Evolutionary conservation across 2,113 vertebrate genomes (phyloP).

Genomic region (Brachyhypopomus gauderio): DNA sequence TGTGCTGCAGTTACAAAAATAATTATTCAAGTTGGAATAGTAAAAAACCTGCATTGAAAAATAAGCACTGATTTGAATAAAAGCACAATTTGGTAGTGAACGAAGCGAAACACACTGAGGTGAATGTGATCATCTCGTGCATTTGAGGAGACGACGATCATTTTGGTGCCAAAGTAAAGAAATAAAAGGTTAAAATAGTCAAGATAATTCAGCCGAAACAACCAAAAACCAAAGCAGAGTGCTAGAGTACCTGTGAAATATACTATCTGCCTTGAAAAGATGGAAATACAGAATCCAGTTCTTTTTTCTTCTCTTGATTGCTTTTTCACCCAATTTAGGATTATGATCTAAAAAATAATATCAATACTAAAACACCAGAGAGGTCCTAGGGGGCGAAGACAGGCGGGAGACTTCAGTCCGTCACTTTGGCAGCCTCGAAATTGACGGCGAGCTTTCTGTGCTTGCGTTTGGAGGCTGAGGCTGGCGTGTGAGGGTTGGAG

Average conservation of each 20-base stretch:
- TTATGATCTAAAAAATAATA: constrained; percentile 20
- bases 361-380: neutral
- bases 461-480: constrained; percentile 87
- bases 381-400: neutral
- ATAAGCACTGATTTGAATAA: constrained; percentile 39
- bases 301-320: neutral
- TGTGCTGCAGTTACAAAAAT: constrained; percentile 24
- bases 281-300: neutral
- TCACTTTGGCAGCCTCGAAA: constrained; percentile 88
- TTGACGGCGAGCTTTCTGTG: constrained; percentile 94
- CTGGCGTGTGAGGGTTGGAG: constrained; percentile 67
- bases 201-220: constrained; percentile 10
- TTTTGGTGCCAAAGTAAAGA: constrained; percentile 6
- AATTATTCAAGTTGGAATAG: constrained; percentile 35
- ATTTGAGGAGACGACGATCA: neutral
- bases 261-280: constrained; percentile 18
- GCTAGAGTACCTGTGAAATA: neutral
- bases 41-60: constrained; percentile 40
- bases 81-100: constrained; percentile 22
- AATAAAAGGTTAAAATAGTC: constrained; percentile 37
- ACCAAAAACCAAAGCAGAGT: neutral
- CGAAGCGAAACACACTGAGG: neutral
- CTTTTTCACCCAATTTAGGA: neutral
- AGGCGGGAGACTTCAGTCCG: constrained; percentile 73
- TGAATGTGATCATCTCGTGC: constrained; percentile 1